Evolutionary conservation across 2,888 invertebrate species (phyloP), one percentile per base, ranked within the genome.

Genomic region (Thymelicus lineola): DNA sequence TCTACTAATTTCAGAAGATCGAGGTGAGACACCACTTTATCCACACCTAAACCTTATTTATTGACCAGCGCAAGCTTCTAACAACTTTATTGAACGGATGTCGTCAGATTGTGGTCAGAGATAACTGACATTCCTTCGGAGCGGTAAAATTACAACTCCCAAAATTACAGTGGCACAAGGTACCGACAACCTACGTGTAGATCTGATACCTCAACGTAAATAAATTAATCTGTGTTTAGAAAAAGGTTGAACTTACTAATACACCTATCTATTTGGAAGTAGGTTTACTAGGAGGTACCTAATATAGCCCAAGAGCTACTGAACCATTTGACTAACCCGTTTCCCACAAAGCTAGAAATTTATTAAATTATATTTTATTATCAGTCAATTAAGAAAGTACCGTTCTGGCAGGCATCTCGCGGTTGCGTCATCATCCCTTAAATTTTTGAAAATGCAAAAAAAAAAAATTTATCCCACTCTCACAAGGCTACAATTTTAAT

Each of bases 51-150:
- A 71, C 73, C 46, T 76, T 79, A 76, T 80, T 79, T 78, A 79
- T 79, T 72, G 67, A 75, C 74, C 73, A 76, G 76, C 76, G 76
- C 75, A 72, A 74, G 75, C 76, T 74, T 73, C 76, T 74, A 76
- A 79, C 79, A 78, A 74, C 78, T 77, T 80, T 76, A 79, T 79
- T 77, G 77, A 75, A 73, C 76, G 79, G 77, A 80, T 78, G 76
- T 79, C 73, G 66, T 75, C 74, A 73, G 79, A 80, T 80, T 73
- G 72, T 76, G 70, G 59, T 66, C 70, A 50, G 7, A 75, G 80
- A 80, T 80, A 80, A 78, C 64, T 55, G 58, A 66, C 75, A 79
- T 77, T 75, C 76, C 78, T 66, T 61, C 50, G 69, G 67, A 53
- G 60, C 74, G 75, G 74, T 73, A 75, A 71, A 75, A 75, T 74